Evolutionary conservation across 2,797 vertebrate genomes (phyloP).

Genomic region (Tachyglossus aculeatus): DNA sequence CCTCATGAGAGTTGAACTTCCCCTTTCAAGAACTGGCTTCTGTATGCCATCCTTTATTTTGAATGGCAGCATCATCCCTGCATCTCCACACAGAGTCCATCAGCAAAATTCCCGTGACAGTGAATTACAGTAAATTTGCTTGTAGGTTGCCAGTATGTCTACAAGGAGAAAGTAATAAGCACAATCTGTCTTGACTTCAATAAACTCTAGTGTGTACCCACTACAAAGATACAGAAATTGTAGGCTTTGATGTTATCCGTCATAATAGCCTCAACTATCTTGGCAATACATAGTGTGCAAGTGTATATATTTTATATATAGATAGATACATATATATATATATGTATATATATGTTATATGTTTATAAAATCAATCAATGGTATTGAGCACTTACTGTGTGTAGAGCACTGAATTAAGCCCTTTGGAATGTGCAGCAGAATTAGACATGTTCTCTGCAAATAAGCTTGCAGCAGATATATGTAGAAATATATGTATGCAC

Average conservation of each 20-base stretch:
- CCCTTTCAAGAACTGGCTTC: constrained; percentile 1
- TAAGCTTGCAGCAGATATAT: too few species aligned
- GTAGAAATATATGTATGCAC: too few species aligned
- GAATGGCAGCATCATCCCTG: constrained; percentile 8
- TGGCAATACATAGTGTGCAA: not conserved
- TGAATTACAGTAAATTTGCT: constrained; percentile 28
- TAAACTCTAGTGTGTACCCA: not conserved
- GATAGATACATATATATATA: not conserved
- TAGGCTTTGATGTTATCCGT: not conserved
- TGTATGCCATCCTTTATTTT: constrained; percentile 29
- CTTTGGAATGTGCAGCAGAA: too few species aligned
- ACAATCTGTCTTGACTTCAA: not conserved
- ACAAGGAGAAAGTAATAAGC: not conserved
- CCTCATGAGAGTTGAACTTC: constrained; percentile 13
- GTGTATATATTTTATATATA: not conserved
- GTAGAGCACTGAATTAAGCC: too few species aligned
- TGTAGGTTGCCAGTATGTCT: not conserved
- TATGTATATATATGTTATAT: not conserved
- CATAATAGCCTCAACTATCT: not conserved
- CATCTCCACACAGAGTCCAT: not conserved
- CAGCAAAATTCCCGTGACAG: constrained; percentile 40
- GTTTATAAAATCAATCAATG: not conserved
- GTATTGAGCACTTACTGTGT: too few species aligned
- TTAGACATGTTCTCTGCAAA: too few species aligned
- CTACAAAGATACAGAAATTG: too few species aligned